These are phyloP conservation scores for Emydocephalus ijimae DNA, from an alignment of 2,113 vertebrate species.

Conservation along the genomic window DNA sequence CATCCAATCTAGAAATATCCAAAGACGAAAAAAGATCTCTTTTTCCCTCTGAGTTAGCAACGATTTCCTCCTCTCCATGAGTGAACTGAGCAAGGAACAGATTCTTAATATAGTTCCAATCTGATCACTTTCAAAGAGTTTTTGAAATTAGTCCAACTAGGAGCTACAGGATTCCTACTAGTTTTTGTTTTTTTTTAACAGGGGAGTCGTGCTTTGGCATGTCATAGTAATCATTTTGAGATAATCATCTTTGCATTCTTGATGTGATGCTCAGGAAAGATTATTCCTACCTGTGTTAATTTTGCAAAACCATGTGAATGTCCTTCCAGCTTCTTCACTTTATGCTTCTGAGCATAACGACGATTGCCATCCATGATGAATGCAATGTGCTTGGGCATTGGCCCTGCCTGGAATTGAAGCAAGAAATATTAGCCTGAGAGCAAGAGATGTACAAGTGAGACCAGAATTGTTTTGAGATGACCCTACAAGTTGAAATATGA, in stretches of 20 bases:
- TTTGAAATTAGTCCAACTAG: background rate
- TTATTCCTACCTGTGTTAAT: conserved; percentile 83
- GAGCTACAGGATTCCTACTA: background rate
- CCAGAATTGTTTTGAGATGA: background rate
- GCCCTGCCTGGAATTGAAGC: conserved; percentile 79
- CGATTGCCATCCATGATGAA: conserved; percentile 99
- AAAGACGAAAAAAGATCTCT: background rate
- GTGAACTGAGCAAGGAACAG: background rate
- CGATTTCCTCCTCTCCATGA: background rate
- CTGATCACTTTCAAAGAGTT: background rate
- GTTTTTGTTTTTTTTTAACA: background rate
- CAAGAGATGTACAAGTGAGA: background rate
- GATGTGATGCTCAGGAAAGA: background rate
- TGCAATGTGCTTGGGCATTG: conserved; percentile 92
- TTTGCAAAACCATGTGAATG: conserved; percentile 95
- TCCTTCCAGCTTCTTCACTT: conserved; percentile 87
- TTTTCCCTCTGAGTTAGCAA: background rate
- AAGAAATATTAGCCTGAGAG: conserved; percentile 18
- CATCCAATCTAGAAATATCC: background rate
- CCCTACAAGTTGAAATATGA: background rate
- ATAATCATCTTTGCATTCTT: background rate
- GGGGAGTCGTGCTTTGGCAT: background rate
- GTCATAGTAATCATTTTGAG: background rate
- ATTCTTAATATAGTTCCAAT: background rate
- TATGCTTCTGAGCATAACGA: conserved; percentile 88